Base-by-base conservation (phyloP, 2,113 vertebrate species). In the Bagarius yarrelli region DNA sequence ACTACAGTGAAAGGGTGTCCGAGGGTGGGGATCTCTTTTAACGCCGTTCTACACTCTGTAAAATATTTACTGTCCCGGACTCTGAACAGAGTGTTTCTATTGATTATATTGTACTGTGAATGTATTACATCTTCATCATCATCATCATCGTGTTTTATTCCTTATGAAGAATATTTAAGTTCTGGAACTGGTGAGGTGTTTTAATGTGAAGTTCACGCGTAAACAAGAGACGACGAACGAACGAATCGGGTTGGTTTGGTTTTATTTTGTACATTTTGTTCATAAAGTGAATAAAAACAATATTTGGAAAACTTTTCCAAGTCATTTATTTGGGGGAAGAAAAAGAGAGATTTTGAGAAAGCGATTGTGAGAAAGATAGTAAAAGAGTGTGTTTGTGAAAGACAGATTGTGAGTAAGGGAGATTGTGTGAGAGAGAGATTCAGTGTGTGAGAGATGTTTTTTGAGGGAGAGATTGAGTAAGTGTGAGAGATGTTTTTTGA, bases 241-340 rank as follows among this genome's bases (percentile, higher is more conserved):
- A 70, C 66, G 52, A 81, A 70, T 82, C 70, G 67, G 85, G 40
- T 85, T 83, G 78, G 80, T 66, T 73, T 53, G 81, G 84, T 84
- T 78, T 87, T 85, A 85, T 81, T 78, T 78, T 78, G 81, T 89
- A 80, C 88, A 86, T 88, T 86, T 91, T 86, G 82, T 67, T 90
- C 83, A 85, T 60, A n/a, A 16, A 72, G 53, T 72, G 27, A 72
- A 72, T 72, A 53, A 53, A 53, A 32, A 53, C 0, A 6, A 32
- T 71, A 27, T 69, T 69, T 27, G 16, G 25, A 70, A 70, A 72
- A 21, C 12, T 14, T 13, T 14, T 36, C 16, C 36, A 4, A 40
- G 3, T 40, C 11, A 4, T 16, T 2, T 56, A 18, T 5, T 59
- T 44, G 27, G 21, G 21, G n/a, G 12, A 12, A 44, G 19, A 1